Evolutionary conservation across 2,797 vertebrate genomes (phyloP), one percentile per base, ranked within the genome.

Genomic region (Sciurus carolinensis): DNA sequence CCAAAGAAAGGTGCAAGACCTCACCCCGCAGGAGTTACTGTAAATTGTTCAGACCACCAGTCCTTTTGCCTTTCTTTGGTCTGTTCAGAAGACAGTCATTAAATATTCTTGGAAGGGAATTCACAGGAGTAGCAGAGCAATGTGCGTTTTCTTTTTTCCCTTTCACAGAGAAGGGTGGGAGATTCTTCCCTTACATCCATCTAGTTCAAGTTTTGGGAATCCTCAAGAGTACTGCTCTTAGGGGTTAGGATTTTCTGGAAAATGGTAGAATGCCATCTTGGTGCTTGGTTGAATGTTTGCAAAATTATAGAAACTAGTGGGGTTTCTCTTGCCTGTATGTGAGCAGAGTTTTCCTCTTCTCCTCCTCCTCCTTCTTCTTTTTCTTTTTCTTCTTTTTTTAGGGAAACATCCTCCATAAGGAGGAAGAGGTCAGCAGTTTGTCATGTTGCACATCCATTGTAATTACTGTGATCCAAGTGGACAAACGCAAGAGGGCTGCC

Each of bases 51-150:
- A 44, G 71, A 59, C 33, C 26, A 67, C 24, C 44, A 73, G 26
- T 72, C 36, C 13, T 90, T 26, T 69, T 20, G 11, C 75, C 64
- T 62, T 42, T 22, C 33, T 67, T 18, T 64, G 47, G 2, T 71
- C 57, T 94, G 7, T 72, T 92, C 20, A 67, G 62, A 73, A 92
- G 66, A 89, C 67, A 82, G 69, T 57, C 39, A 44, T 62, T 66
- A 76, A 89, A 82, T n/a, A 44, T 50, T 39, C n/a, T 91, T 73
- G 80, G 72, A 94, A 83, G 33, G 47, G 88, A 93, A 90, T 66
- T 91, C 24, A 72, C 9, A 89, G 44, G 36, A 39, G 7, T 52
- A 85, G 39, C 22, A 86, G 33, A 92, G 13, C 33, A 82, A 36
- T 44, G 52, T 1, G 77, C 15, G 2, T 59, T 91, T 80, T 17